Evolutionary conservation across 64 coral and sea anemone species (phyloP).

Genomic region (Actinia tenebrosa): DNA sequence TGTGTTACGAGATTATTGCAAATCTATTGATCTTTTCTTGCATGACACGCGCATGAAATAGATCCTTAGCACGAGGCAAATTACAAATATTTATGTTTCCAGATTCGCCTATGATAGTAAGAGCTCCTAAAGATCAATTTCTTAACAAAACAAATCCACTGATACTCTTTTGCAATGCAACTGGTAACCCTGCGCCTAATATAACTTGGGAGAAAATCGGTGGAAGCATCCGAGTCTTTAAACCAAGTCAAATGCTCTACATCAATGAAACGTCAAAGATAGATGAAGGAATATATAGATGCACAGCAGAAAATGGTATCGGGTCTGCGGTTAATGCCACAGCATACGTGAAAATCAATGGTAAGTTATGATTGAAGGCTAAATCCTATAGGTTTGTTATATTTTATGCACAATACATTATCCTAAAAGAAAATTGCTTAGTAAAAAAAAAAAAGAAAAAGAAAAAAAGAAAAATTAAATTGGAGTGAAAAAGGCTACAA

Average conservation of each 20-base stretch:
- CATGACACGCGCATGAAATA: too few species aligned
- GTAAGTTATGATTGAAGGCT: neutral
- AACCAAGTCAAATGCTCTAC: neutral
- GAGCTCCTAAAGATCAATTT: neutral
- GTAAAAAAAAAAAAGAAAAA: too few species aligned
- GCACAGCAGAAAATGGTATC: constrained; percentile 24
- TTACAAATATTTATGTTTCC: neutral
- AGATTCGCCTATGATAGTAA: neutral
- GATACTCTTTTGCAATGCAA: constrained; percentile 16
- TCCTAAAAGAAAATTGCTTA: too few species aligned
- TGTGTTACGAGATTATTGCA: too few species aligned
- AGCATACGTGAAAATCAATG: neutral
- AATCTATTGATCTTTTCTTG: too few species aligned
- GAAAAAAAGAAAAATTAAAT: too few species aligned
- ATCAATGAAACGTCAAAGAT: neutral
- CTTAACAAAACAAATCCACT: neutral
- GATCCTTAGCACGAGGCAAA: neutral
- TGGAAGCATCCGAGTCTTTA: neutral
- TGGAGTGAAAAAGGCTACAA: too few species aligned
- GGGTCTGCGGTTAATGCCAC: neutral
- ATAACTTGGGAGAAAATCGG: constrained; percentile 26
- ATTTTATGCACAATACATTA: too few species aligned
- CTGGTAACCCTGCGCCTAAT: constrained; percentile 24
- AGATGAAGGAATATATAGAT: constrained; percentile 12
- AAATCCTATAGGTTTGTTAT: too few species aligned